Evolutionary conservation across 2,888 invertebrate genomes (phyloP).

Genomic region (Rhabditophanes sp.): DNA sequence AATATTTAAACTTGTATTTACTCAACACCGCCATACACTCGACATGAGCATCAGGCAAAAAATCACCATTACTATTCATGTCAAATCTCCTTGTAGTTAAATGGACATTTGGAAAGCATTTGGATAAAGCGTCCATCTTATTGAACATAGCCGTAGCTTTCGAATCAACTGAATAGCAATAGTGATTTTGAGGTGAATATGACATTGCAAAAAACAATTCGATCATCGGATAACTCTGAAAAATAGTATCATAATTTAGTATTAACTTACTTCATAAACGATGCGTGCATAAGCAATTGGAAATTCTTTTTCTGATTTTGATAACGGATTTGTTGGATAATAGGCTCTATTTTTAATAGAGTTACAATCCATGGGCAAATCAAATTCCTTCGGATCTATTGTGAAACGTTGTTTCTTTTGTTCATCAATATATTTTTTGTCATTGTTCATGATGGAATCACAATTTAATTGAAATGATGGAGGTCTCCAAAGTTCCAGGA

Average conservation of each 20-base stretch:
- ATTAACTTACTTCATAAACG: slow-evolving; percentile 7
- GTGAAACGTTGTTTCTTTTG: too few relatives aligned
- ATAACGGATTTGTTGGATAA: slow-evolving; percentile 6
- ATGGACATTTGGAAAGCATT: slow-evolving; percentile 9
- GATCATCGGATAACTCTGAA: slow-evolving; percentile 6
- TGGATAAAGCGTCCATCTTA: slow-evolving; percentile 2
- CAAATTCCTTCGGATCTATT: too few relatives aligned
- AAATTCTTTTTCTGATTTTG: slow-evolving; percentile 9
- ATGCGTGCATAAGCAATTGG: slow-evolving; percentile 11
- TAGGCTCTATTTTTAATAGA: slow-evolving; percentile 9
- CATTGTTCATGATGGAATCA: too few relatives aligned
- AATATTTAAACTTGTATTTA: too few relatives aligned
- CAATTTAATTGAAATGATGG: too few relatives aligned
- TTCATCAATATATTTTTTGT: too few relatives aligned
- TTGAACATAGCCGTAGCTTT: slow-evolving; percentile 5
- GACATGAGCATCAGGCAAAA: too few relatives aligned
- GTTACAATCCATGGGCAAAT: slow-evolving; percentile 9
- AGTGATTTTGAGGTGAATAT: slow-evolving; percentile 7
- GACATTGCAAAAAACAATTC: slow-evolving; percentile 6
- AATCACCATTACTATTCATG: slow-evolving; percentile 2
- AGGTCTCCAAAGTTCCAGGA: too few relatives aligned
- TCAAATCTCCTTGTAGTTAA: slow-evolving; percentile 6
- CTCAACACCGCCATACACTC: too few relatives aligned
- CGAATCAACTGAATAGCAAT: slow-evolving; percentile 7
- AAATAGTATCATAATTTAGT: background rate